A percentile compares a stretch with the other conserved stretches of the same genome.
These are phyloP conservation scores for Tapera naevia DNA, from an alignment of 2,797 vertebrate genomes.

Conservation along the genomic window DNA sequence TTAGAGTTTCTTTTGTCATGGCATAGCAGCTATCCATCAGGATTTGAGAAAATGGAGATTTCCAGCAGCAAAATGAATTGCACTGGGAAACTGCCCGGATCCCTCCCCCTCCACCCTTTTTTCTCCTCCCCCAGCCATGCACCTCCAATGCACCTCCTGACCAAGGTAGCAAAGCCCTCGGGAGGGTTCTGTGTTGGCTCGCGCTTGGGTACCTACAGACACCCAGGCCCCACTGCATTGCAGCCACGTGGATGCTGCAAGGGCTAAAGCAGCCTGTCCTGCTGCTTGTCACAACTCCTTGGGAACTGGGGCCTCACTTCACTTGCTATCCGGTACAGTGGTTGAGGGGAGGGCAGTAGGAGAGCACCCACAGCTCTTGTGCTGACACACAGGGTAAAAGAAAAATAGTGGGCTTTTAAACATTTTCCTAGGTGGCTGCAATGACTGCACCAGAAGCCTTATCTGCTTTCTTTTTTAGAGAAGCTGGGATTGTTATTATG, in stretches of 20 bases:
- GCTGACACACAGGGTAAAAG: not conserved
- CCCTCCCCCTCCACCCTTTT: not conserved
- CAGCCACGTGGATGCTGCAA: not conserved
- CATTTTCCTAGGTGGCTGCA: not conserved
- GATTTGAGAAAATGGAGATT: not conserved
- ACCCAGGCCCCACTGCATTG: fast-evolving
- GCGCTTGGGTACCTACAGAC: fast-evolving
- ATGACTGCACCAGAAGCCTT: not conserved
- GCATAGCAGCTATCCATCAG: fast-evolving
- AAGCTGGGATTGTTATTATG: not conserved
- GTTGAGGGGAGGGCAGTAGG: not conserved
- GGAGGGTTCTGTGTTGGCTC: not conserved
- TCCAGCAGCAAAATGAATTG: not conserved
- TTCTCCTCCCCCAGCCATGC: not conserved
- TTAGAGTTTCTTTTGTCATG: not conserved
- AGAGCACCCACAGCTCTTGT: not conserved
- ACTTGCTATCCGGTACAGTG: not conserved
- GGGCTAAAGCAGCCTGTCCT: not conserved
- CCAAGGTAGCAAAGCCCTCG: not conserved
- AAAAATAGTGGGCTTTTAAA: not conserved
- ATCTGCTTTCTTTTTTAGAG: not conserved
- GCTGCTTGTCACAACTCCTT: not conserved
- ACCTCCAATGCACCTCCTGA: not conserved
- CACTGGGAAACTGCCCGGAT: not conserved
- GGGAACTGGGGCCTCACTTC: not conserved